phyloP scores from a whole-genome alignment of 2,797 vertebrate species.

The Morus bassanus region DNA sequence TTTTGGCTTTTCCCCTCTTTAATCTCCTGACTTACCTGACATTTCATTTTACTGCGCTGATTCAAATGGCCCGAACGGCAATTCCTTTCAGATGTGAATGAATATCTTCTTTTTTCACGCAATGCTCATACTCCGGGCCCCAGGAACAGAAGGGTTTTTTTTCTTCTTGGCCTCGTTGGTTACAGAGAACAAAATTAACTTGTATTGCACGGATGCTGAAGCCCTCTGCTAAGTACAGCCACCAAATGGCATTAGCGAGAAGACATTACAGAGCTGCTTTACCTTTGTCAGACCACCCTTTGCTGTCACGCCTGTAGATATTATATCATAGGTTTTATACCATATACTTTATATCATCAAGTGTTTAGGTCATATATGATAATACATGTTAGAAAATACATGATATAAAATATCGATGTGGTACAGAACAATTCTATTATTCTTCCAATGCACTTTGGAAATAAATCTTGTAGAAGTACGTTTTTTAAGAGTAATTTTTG shows the following conservation, averaged over 20 bases:
- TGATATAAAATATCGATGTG: fast-evolving
- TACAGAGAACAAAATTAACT: neutral
- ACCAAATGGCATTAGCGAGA: neutral
- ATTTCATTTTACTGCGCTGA: neutral
- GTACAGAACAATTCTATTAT: neutral
- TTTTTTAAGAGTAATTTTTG: neutral
- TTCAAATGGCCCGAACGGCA: neutral
- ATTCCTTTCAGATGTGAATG: neutral
- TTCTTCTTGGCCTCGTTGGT: neutral
- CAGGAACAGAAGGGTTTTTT: neutral
- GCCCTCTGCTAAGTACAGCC: neutral
- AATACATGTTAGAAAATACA: neutral
- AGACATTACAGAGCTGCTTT: neutral
- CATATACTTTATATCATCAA: neutral
- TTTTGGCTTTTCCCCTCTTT: neutral
- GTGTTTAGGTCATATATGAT: neutral
- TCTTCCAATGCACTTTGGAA: fast-evolving
- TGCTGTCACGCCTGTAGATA: fast-evolving
- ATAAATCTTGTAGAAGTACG: neutral
- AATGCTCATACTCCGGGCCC: neutral
- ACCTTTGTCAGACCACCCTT: neutral
- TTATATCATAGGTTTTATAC: neutral
- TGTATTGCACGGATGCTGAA: neutral
- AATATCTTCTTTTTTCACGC: neutral
- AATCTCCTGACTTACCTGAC: neutral